Evolutionary conservation across 2,888 invertebrate species (phyloP).

Genomic region (Xanthostigma xanthostigma): DNA sequence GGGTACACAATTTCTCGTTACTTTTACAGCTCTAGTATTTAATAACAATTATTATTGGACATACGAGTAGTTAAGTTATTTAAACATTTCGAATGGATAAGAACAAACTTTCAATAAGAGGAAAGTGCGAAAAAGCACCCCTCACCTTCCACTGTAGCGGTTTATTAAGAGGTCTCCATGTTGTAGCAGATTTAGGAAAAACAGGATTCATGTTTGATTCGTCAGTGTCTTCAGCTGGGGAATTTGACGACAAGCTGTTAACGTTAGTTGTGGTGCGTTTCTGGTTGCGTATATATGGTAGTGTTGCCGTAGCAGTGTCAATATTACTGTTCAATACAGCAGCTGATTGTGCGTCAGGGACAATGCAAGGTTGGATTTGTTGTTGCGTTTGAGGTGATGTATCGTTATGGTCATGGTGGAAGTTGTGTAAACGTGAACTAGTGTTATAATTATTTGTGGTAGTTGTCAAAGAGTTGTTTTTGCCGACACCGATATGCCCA

Average conservation of each 20-base stretch:
- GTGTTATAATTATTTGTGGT: no score
- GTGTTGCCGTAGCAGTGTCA: constrained; percentile 22
- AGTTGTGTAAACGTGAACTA: constrained; percentile 11
- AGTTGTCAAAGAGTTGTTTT: constrained; percentile 9
- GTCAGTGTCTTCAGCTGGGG: background rate
- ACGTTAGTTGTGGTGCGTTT: constrained; percentile 7
- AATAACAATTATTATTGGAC: no score
- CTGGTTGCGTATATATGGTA: constrained; percentile 30
- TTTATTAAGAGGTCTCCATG: constrained; percentile 47
- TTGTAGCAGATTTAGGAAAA: constrained; percentile 45
- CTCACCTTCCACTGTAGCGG: constrained; percentile 49
- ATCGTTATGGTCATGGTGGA: constrained; percentile 29
- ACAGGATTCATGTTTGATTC: constrained; percentile 20
- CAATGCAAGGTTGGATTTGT: constrained; percentile 15
- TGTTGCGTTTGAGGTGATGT: constrained; percentile 20
- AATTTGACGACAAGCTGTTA: constrained; percentile 16
- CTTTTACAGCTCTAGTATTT: no score
- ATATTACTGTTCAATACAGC: no score
- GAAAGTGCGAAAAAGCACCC: constrained; percentile 15
- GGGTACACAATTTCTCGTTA: no score
- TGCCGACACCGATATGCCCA: constrained; percentile 25
- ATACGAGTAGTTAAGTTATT: no score
- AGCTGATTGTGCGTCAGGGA: constrained; percentile 12
- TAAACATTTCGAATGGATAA: no score
- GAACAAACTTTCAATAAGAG: no score